Conservation (phyloP, 2,888 invertebrate genomes). For the Patella ulyssiponensis region DNA sequence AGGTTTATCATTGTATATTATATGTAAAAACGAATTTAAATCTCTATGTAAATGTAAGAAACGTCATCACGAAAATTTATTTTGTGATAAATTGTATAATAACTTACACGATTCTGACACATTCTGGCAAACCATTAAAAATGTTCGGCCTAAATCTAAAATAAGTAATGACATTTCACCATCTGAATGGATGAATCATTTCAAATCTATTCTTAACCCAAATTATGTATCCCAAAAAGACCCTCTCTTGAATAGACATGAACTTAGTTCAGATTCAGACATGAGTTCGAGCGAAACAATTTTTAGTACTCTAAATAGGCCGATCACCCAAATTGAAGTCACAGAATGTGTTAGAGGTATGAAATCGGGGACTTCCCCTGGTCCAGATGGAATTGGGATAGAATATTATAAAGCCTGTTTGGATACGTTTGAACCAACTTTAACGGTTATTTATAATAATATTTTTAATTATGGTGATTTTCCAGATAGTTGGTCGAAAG, state of each 20-base stretch:
- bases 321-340: background rate
- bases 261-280: background rate
- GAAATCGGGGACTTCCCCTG: no score
- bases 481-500: no score
- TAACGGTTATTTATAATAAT: no score
- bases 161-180: background rate
- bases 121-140: background rate
- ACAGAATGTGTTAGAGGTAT: background rate
- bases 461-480: no score
- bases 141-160: background rate
- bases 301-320: background rate
- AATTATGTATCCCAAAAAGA: background rate
- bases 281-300: background rate
- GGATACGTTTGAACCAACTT: no score
- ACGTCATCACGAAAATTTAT: background rate
- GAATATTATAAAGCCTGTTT: no score
- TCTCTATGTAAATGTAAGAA: background rate
- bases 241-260: no score
- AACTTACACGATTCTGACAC: constrained; percentile 1
- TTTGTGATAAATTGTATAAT: background rate
- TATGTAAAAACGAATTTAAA: background rate
- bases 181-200: background rate
- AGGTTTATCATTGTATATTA: background rate
- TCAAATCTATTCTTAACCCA: background rate
- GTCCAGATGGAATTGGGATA: no score